These are phyloP conservation scores for Tipula unca DNA, from an alignment of 2,888 invertebrate species.

Conservation along the genomic window DNA sequence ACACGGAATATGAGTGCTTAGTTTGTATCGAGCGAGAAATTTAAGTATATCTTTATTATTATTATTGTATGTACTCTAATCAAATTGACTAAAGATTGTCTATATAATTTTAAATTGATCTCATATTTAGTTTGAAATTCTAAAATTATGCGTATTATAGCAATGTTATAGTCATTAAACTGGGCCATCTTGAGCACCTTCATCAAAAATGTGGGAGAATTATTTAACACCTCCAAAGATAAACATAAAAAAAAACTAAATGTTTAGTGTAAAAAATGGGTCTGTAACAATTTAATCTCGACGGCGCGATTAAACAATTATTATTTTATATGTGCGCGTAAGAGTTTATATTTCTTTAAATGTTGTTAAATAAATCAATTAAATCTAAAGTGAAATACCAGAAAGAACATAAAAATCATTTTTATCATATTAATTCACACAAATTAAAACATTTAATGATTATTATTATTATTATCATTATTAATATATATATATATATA, in stretches of 20 bases:
- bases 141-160: too few species aligned
- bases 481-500: neutral
- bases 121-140: too few species aligned
- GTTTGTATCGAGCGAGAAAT: too few species aligned
- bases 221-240: neutral
- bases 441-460: constrained; percentile 14
- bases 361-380: constrained; percentile 4
- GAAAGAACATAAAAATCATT: neutral
- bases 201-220: neutral
- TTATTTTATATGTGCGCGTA: too few species aligned
- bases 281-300: neutral
- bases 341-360: neutral
- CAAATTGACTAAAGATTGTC: too few species aligned
- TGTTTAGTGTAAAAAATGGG: neutral
- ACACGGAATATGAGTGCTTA: too few species aligned
- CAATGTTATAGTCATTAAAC: too few species aligned
- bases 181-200: too few species aligned
- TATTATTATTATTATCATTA: neutral
- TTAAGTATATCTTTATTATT: too few species aligned
- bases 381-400: neutral
- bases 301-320: neutral
- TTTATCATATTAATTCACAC: neutral
- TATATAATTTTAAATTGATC: too few species aligned
- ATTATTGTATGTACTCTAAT: too few species aligned
- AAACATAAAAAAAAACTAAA: neutral